Conservation (phyloP, 2,113 vertebrate species). For the Tricholaema leucomelas region DNA sequence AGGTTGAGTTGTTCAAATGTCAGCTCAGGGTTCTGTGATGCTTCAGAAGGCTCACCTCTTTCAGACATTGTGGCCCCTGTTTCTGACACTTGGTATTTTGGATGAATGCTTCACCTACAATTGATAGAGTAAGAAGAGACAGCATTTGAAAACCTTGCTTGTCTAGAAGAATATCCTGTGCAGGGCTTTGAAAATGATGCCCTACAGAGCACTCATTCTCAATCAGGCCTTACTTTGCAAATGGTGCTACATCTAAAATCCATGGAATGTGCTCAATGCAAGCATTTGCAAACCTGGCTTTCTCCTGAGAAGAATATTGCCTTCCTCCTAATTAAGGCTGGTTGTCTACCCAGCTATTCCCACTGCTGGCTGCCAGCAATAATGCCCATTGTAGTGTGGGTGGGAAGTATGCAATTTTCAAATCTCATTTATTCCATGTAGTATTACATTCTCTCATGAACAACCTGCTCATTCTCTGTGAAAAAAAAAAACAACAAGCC, state of each 20-base stretch:
- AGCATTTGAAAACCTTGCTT: neutral
- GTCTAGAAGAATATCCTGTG: neutral
- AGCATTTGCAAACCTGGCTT: constrained; percentile 26
- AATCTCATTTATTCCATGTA: constrained; percentile 63
- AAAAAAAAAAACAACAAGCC: neutral
- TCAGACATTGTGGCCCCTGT: neutral
- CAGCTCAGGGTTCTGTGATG: neutral
- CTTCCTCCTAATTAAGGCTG: constrained; percentile 54
- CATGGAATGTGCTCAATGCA: neutral
- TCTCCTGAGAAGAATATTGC: constrained; percentile 45
- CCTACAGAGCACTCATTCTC: neutral
- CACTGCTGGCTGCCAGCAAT: constrained; percentile 44
- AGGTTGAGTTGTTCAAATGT: neutral
- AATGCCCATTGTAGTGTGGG: constrained; percentile 63
- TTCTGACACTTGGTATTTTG: constrained; percentile 2
- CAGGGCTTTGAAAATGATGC: neutral
- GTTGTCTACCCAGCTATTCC: constrained; percentile 54
- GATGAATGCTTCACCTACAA: neutral
- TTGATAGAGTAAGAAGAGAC: neutral
- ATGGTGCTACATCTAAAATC: neutral
- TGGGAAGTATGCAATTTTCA: constrained; percentile 56
- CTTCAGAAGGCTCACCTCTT: neutral
- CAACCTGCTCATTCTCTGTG: constrained; percentile 35
- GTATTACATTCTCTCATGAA: constrained; percentile 49
- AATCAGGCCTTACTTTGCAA: constrained; percentile 17